phyloP scores from a whole-genome alignment of 2,888 invertebrate genomes.

The Nysson spinosus region DNA sequence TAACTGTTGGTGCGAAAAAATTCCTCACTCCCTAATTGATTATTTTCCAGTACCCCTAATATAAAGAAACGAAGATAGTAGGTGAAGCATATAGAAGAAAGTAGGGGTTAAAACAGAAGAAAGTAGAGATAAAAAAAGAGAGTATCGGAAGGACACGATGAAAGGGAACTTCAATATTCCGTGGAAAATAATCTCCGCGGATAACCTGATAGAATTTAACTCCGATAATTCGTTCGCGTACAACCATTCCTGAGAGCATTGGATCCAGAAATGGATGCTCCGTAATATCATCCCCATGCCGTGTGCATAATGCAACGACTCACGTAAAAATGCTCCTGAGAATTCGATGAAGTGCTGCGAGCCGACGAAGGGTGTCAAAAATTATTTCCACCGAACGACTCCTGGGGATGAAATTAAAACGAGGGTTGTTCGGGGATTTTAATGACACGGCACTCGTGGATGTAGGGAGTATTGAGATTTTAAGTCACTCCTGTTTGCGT shows the following conservation, averaged over 20 bases:
- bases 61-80: not conserved
- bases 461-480: too few species aligned
- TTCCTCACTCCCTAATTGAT: too few species aligned
- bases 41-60: too few species aligned
- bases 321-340: conserved; percentile 49
- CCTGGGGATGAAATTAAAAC: conserved; percentile 42
- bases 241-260: conserved; percentile 28
- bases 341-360: conserved; percentile 18
- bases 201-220: conserved; percentile 43
- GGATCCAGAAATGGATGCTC: conserved; percentile 38
- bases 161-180: conserved; percentile 29
- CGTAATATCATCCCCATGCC: conserved; percentile 54
- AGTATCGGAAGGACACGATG: conserved; percentile 13
- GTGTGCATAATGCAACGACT: conserved; percentile 57
- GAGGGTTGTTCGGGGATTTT: too few species aligned
- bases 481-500: too few species aligned
- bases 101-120: too few species aligned
- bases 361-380: not conserved
- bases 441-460: too few species aligned
- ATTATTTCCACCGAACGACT: not conserved
- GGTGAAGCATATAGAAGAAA: too few species aligned
- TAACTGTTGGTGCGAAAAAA: too few species aligned
- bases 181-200: conserved; percentile 42
- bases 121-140: too few species aligned
- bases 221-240: conserved; percentile 43